phyloP scores from a whole-genome alignment of 2,888 invertebrate species.

The Agrochola circellaris region DNA sequence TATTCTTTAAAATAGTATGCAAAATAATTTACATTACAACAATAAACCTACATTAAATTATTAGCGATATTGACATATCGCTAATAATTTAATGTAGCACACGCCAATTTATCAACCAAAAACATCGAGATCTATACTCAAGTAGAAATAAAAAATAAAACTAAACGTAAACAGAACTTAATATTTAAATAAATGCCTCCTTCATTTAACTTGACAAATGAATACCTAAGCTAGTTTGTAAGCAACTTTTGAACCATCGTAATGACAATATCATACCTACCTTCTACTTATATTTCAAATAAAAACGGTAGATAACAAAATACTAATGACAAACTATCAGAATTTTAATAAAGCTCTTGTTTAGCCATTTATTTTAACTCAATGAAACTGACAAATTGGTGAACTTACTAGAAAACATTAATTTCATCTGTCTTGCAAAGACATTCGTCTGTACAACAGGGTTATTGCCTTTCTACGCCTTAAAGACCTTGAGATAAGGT shows the following conservation, averaged over 20 bases:
- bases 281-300: background rate
- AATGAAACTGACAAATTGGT: conserved; percentile 34
- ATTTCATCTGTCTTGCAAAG: background rate
- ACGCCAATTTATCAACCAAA: too few relatives aligned
- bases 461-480: background rate
- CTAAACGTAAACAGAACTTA: too few relatives aligned
- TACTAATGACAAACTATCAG: conserved; percentile 8
- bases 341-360: conserved; percentile 34
- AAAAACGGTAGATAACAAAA: background rate
- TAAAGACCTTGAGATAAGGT: background rate
- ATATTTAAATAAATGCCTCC: too few relatives aligned
- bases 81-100: too few relatives aligned
- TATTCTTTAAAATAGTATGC: too few relatives aligned
- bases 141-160: too few relatives aligned
- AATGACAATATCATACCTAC: background rate
- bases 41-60: too few relatives aligned
- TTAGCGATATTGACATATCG: too few relatives aligned
- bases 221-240: too few relatives aligned
- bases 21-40: too few relatives aligned
- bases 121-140: too few relatives aligned
- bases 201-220: too few relatives aligned
- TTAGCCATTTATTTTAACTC: conserved; percentile 26
- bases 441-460: background rate
- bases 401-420: conserved; percentile 26
- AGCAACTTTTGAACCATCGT: background rate